Base-by-base conservation (phyloP, 2,888 invertebrate genomes). In the Dynastes tityus region DNA sequence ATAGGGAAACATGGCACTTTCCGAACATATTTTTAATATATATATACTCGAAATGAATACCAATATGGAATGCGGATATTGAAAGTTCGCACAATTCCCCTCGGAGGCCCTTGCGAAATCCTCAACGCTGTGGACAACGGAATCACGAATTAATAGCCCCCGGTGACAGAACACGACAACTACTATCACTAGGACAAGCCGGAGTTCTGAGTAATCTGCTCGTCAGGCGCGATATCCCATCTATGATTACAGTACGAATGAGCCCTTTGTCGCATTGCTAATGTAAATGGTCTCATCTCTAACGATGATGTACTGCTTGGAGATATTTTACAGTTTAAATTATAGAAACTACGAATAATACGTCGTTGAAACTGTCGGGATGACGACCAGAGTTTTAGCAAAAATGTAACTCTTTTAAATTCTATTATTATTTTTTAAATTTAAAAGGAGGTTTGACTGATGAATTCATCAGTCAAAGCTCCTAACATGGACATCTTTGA, bases 241-340 rank as follows among this genome's bases (percentile, higher is more conserved):
- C 83, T 80, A 83, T 82, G 81, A 81, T 81, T 81, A 74, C 74
- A 77, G 79, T 8, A 80, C 81, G 65, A 70, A 84, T 80, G 80
- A 16, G 1, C 55, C 2, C 55, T 55, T 55, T 55, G 55, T 55
- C 16, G 55, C 55, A 1, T 55, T 16, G n/a, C 55, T 55, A 4
- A n/a, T n/a, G 8, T 16, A 55, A 55, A 55, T 55, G 13, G 16
- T 5, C 55, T 55, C 5, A n/a, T 55, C 13, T 16, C 55, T 55
- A 55, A 55, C n/a, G 55, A 55, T 13, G 16, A 55, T 37, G 32
- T 37, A 37, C 32, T 5, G 32, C 32, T 37, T 5, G 32, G 5
- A 5, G 32, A 55, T 55, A n/a, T n/a, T 55, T 55, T 13, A 55
- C 16, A n/a, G 9, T 55, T 6, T 13, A 55, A n/a, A n/a, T 55